Base-by-base conservation (phyloP, 53 echinoderm and acorn worm genomes). In the Echinometra lucunter region DNA sequence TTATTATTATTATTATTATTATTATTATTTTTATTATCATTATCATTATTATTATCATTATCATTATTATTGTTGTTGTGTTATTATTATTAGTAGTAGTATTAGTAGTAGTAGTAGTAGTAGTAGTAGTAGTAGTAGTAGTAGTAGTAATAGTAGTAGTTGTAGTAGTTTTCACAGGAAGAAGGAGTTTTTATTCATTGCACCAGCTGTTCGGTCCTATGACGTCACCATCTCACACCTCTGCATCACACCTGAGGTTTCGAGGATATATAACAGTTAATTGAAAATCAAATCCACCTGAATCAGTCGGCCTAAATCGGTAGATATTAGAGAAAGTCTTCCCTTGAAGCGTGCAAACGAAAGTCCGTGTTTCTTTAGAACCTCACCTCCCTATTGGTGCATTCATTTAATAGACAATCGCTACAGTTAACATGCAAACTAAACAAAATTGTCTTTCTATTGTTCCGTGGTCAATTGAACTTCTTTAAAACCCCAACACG, bases 401-500 rank as follows among this genome's bases (percentile, higher is more conserved):
- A 37, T 93, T 94, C 94, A 94, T 94, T 94, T 94, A 94, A 42
- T 85, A 60, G 45, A 83, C 94, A 94, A 85, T 94, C 45, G 94
- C 58, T 83, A 94, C 94, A 94, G 42, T 83, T 94, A 58, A 63
- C 94, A 63, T 27, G 85, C 94, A 94, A 94, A 94, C 85, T 58
- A 94, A 94, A 94, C 94, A 83, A 94, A 60, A 30, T 60, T 63
- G 55, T 83, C 80, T 94, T 58, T 58, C 66, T 94, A 35, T 92
- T 92, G 63, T 94, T 19, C 30, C 9, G 2, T 30, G n/a, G 19
- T 63, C 94, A 83, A 94, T 94, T 66, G 85, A 83, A 94, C 94
- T 85, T 83, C 67, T 67, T 94, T 94, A 58, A 94, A 94, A 94
- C 85, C 94, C 83, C 82, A 94, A 94, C 94, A 94, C 94, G 94